Evolutionary conservation across 2,797 vertebrate genomes (phyloP).

Genomic region (Leptodactylus fallax): DNA sequence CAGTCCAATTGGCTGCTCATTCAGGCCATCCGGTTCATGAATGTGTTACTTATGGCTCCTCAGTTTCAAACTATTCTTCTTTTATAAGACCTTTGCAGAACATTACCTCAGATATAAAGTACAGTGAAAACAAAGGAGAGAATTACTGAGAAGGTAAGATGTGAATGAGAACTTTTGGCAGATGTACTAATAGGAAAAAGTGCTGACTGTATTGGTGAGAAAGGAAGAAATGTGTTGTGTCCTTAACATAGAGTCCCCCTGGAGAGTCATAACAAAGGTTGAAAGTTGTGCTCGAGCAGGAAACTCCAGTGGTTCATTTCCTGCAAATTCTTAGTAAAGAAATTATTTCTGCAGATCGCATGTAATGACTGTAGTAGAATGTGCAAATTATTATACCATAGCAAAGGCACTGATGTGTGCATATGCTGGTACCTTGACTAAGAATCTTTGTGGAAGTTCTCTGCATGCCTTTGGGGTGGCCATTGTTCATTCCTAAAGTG

Average conservation of each 20-base stretch:
- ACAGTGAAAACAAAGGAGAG: neutral
- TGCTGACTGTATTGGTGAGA: neutral
- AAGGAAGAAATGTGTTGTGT: constrained; percentile 24
- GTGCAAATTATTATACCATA: neutral
- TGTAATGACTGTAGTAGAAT: neutral
- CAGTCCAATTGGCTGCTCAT: neutral
- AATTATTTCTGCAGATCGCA: neutral
- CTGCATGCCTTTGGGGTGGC: too few relatives aligned
- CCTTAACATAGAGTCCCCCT: neutral
- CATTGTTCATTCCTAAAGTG: too few relatives aligned
- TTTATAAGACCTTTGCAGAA: too few relatives aligned
- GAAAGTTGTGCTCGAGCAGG: neutral
- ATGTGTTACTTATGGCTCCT: too few relatives aligned
- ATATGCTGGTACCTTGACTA: neutral
- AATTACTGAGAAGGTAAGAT: neutral
- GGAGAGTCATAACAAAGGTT: neutral
- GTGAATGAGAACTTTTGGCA: constrained; percentile 3
- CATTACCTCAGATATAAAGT: neutral
- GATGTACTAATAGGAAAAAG: neutral
- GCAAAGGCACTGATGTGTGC: neutral
- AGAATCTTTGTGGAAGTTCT: neutral
- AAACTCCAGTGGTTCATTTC: neutral
- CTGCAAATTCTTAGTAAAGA: neutral
- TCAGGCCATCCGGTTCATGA: too few relatives aligned
- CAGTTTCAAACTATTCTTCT: too few relatives aligned